Percentiles rank a stretch among this genome's conserved stretches.
Conservation (phyloP, 2,888 invertebrate genomes). For the Muscina levida region DNA sequence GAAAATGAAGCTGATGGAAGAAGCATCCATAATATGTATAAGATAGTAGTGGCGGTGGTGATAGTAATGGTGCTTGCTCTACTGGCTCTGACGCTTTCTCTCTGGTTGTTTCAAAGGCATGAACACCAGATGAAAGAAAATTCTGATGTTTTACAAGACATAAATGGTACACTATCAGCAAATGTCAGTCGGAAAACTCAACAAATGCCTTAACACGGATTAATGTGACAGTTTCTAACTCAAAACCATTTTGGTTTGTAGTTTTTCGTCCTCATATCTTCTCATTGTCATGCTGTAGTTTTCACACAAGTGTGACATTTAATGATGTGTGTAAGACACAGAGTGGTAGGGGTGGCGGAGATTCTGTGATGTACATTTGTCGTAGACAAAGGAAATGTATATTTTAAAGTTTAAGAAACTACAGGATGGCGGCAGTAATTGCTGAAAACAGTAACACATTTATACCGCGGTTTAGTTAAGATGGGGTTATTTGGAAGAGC, state of each 20-base stretch:
- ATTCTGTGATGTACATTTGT: no score
- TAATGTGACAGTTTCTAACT: constrained; percentile 44
- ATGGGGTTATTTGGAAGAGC: no score
- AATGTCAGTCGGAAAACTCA: constrained; percentile 59
- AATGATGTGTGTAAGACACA: constrained; percentile 22
- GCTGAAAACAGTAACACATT: no score
- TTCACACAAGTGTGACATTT: background rate
- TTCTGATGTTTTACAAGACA: constrained; percentile 64
- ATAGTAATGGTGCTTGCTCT: constrained; percentile 30
- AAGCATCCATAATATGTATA: constrained; percentile 29
- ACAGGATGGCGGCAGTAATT: no score
- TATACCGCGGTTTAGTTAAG: no score
- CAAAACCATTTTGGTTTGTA: constrained; percentile 20
- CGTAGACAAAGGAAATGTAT: no score
- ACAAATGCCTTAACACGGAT: constrained; percentile 51
- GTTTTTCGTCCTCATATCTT: background rate
- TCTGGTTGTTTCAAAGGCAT: no score
- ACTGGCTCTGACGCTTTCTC: no score
- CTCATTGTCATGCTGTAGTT: background rate
- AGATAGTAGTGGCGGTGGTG: constrained; percentile 50
- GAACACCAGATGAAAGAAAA: constrained; percentile 55
- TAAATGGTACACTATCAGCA: constrained; percentile 64
- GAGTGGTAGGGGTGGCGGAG: no score
- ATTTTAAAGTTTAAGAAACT: no score
- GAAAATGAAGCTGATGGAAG: constrained; percentile 44